A percentile compares a stretch with the other conserved stretches of the same genome.
phyloP scores from a whole-genome alignment of 2,113 vertebrate genomes.

The Thomomys bottae region DNA sequence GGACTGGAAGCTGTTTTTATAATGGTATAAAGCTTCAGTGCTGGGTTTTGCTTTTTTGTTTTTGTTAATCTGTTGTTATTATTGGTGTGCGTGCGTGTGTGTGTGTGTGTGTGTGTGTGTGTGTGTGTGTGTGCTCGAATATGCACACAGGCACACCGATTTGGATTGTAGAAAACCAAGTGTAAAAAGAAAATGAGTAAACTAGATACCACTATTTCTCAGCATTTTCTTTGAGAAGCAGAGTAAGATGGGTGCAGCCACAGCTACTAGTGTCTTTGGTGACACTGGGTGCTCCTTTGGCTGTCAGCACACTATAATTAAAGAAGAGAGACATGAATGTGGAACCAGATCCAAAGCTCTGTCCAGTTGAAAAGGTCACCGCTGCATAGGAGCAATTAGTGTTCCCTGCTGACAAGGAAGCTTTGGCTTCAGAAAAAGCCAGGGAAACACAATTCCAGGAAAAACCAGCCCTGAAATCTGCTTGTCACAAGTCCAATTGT shows the following conservation, averaged over 20 bases:
- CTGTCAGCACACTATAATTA: constrained; percentile 72
- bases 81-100: too few relatives aligned
- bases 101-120: too few relatives aligned
- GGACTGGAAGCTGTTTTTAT: too few relatives aligned
- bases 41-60: too few relatives aligned
- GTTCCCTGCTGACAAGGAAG: constrained; percentile 68
- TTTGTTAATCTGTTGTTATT: too few relatives aligned
- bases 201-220: constrained; percentile 14
- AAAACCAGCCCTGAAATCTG: constrained; percentile 79
- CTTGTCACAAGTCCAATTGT: constrained; percentile 70
- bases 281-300: not conserved
- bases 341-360: constrained; percentile 72
- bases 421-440: constrained; percentile 71
- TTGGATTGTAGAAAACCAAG: not conserved
- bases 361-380: constrained; percentile 83
- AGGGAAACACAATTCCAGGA: constrained; percentile 72
- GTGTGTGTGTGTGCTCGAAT: too few relatives aligned
- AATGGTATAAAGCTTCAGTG: too few relatives aligned
- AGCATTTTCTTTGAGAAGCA: constrained; percentile 43
- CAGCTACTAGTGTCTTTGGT: not conserved
- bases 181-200: constrained; percentile 3
- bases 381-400: constrained; percentile 84
- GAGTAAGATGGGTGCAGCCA: constrained; percentile 7
- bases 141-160: too few relatives aligned
- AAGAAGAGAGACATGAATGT: constrained; percentile 71